Evolutionary conservation across 2,797 vertebrate species (phyloP).

Genomic region (Octomys mimax): DNA sequence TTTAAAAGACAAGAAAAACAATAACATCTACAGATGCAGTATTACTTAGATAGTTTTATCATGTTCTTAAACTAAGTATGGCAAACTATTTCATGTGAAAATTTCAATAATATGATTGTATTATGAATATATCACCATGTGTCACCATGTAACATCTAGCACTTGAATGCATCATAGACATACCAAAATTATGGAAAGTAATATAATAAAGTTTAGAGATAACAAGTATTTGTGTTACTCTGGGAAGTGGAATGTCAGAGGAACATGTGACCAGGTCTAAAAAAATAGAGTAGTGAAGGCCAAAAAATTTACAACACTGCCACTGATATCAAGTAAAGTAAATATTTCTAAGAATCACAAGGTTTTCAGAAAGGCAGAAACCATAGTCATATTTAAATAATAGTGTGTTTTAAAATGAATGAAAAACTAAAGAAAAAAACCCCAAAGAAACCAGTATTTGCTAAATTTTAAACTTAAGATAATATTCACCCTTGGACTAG

Average conservation of each 20-base stretch:
- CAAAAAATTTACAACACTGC: not conserved
- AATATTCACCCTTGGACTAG: not conserved
- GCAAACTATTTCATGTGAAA: not conserved
- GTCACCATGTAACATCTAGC: not conserved
- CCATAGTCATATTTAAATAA: not conserved
- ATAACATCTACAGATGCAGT: not conserved
- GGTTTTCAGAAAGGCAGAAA: not conserved
- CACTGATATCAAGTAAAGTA: not conserved
- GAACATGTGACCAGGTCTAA: not conserved
- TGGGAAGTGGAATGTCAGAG: not conserved
- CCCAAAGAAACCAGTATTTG: not conserved
- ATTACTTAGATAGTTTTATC: not conserved
- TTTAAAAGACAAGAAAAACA: not conserved
- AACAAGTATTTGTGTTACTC: not conserved
- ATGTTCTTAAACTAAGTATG: not conserved
- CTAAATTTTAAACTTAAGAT: not conserved
- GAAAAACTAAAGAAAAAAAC: not conserved
- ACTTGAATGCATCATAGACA: not conserved
- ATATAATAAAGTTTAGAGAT: not conserved
- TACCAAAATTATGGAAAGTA: not conserved
- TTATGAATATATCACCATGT: not conserved
- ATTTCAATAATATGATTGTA: not conserved
- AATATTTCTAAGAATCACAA: not conserved
- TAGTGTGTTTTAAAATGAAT: not conserved
- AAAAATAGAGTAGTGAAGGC: not conserved